phyloP scores from a whole-genome alignment of 2,797 vertebrate genomes.

The Macroramphosus scolopax region DNA sequence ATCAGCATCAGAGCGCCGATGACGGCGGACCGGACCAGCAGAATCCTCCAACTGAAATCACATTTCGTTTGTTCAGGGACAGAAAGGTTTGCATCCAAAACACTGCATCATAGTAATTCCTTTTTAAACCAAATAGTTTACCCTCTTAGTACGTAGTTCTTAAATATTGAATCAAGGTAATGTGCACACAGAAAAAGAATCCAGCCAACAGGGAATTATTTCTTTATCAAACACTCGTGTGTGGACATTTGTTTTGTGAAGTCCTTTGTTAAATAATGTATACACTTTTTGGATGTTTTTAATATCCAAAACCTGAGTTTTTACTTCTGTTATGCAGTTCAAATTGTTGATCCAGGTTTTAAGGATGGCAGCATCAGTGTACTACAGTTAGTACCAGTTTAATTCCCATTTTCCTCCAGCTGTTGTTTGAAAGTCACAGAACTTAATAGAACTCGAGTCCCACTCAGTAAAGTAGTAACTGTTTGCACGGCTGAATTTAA shows the following conservation, averaged over 20 bases:
- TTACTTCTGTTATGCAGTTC: no score
- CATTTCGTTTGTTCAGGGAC: slow-evolving; percentile 11
- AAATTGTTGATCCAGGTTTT: slow-evolving; percentile 5
- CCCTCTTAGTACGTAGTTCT: not conserved
- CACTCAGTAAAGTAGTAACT: slow-evolving; percentile 2
- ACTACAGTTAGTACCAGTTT: slow-evolving; percentile 19
- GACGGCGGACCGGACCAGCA: slow-evolving; percentile 41
- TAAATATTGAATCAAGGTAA: slow-evolving; percentile 1
- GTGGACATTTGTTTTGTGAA: no score
- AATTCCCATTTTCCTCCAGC: slow-evolving; percentile 41
- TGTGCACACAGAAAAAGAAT: not conserved
- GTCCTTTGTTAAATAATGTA: slow-evolving; percentile 2
- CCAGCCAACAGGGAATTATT: not conserved
- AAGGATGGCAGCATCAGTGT: no score
- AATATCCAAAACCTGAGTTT: no score
- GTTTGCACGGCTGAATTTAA: no score
- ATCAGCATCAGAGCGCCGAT: slow-evolving; percentile 23
- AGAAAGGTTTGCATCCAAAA: no score
- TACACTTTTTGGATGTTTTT: not conserved
- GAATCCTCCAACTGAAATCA: slow-evolving; percentile 41
- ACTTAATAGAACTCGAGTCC: slow-evolving; percentile 27
- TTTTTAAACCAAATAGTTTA: not conserved
- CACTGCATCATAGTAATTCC: no score
- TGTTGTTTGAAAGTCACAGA: no score
- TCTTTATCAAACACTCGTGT: no score